A percentile compares a stretch with the other conserved stretches of the same genome.
Conservation (phyloP, 2,797 vertebrate genomes). For the Arrhamphus sclerolepis region DNA sequence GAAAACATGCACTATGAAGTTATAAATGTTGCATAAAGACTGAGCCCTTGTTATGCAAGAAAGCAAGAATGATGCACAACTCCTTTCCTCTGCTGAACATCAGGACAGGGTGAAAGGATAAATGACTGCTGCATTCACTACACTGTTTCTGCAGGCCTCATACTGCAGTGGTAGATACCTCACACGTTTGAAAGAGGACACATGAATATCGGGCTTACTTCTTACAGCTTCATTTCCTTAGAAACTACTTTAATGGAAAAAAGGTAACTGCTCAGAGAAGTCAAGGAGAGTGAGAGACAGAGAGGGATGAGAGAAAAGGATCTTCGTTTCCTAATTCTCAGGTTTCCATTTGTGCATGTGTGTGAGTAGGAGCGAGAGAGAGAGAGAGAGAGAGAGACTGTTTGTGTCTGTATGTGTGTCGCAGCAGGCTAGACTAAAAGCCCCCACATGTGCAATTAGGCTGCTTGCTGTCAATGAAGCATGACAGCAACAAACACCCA, state of each 20-base stretch:
- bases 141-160: constrained; percentile 1
- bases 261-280: not conserved
- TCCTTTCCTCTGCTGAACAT: too few relatives aligned
- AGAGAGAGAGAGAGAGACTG: too few relatives aligned
- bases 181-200: constrained; percentile 24
- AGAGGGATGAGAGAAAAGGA: constrained; percentile 1
- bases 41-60: too few relatives aligned
- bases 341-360: constrained; percentile 10
- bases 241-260: constrained; percentile 13
- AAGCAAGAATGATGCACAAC: too few relatives aligned
- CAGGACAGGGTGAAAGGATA: not conserved
- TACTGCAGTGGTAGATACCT: not conserved
- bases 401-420: constrained; percentile 14
- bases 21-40: too few relatives aligned
- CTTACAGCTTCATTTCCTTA: constrained; percentile 17
- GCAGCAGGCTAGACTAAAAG: constrained; percentile 5
- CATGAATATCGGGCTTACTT: constrained; percentile 30
- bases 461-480: constrained; percentile 31
- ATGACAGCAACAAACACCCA: constrained; percentile 44
- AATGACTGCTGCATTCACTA: constrained; percentile 13
- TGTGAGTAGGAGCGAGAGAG: constrained; percentile 3
- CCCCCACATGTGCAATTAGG: constrained; percentile 16
- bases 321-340: not conserved
- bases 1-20: too few relatives aligned
- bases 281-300: constrained; percentile 10